These are phyloP conservation scores for Etheostoma nigrum DNA, from an alignment of 2,797 vertebrate species.

Conservation along the genomic window DNA sequence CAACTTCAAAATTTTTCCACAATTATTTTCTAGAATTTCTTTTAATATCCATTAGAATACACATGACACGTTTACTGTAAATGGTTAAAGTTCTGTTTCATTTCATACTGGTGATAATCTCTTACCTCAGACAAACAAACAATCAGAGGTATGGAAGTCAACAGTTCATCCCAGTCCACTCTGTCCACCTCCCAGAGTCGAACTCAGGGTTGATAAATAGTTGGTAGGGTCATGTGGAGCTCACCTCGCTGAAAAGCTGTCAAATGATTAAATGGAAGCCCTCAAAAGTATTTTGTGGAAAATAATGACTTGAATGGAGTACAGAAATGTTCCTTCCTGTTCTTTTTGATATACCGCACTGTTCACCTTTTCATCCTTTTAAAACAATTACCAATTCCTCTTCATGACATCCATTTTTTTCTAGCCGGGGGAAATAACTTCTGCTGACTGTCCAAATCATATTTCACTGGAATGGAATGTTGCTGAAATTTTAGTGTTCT, in stretches of 20 bases:
- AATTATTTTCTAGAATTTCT: not conserved
- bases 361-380: constrained; percentile 33
- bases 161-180: not conserved
- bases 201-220: constrained; percentile 2
- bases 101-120: not conserved
- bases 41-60: not conserved
- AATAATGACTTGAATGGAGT: constrained; percentile 17
- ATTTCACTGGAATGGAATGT: constrained; percentile 52
- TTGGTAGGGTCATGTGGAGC: not conserved
- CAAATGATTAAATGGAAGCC: constrained; percentile 20
- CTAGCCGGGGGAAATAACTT: constrained; percentile 43
- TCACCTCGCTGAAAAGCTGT: constrained; percentile 15
- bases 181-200: not conserved
- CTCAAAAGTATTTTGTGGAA: constrained; percentile 12
- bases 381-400: constrained; percentile 40
- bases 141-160: not conserved
- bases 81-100: not conserved
- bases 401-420: constrained; percentile 46
- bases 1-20: not conserved
- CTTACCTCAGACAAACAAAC: not conserved
- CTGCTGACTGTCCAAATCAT: constrained; percentile 56
- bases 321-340: constrained; percentile 19
- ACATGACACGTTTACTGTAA: not conserved
- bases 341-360: constrained; percentile 23
- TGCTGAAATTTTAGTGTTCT: constrained; percentile 33